Percentiles rank a stretch among this genome's conserved stretches.
Evolutionary conservation across 2,888 invertebrate genomes (phyloP).

Genomic region (Didymodactylos carnosus): DNA sequence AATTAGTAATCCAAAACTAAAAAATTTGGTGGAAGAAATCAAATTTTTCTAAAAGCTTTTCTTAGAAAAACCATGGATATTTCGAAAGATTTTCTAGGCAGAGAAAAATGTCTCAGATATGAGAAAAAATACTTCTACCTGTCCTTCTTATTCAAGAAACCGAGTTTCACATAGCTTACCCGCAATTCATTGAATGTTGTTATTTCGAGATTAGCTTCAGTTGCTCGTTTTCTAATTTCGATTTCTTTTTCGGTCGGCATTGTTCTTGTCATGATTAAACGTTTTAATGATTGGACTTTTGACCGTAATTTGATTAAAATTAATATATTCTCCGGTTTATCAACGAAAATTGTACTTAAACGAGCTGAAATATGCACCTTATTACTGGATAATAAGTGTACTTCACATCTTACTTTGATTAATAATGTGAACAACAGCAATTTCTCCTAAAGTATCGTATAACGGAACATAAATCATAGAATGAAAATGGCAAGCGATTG

Average conservation of each 20-base stretch:
- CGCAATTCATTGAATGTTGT: neutral
- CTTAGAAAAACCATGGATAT: too few species aligned
- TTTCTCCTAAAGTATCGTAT: conserved; percentile 10
- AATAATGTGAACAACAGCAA: conserved; percentile 5
- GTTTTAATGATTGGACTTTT: neutral
- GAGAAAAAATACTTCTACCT: too few species aligned
- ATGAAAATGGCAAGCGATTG: conserved; percentile 3
- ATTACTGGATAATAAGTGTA: neutral
- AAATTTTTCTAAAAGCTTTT: too few species aligned
- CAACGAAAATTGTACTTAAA: neutral
- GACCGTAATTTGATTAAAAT: neutral
- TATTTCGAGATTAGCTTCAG: neutral
- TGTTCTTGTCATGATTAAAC: neutral
- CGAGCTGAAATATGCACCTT: neutral
- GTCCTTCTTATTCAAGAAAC: too few species aligned
- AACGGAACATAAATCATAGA: conserved; percentile 2
- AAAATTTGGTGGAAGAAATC: too few species aligned
- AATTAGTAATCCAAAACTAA: too few species aligned
- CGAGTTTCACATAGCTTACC: too few species aligned
- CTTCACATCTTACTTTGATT: conserved; percentile 6
- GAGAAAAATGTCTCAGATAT: too few species aligned
- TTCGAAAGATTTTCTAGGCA: too few species aligned
- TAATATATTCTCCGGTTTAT: neutral
- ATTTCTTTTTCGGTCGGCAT: neutral
- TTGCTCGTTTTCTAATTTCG: neutral